Evolutionary conservation across 2,113 vertebrate genomes (phyloP), one percentile per base, ranked within the genome.

Genomic region (Coregonus clupeaformis): DNA sequence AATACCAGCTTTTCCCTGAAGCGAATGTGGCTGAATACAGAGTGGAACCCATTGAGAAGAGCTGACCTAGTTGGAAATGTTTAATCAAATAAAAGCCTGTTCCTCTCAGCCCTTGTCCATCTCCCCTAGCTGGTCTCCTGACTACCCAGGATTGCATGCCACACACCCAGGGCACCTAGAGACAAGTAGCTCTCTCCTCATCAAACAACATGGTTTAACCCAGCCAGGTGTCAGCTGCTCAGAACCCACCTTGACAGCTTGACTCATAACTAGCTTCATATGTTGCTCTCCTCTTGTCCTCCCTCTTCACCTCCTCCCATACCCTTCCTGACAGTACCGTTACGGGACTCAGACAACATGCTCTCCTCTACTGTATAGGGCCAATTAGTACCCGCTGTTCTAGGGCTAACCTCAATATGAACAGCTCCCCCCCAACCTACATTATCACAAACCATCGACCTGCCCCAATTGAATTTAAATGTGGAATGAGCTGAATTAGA

Each of bases 251-350:
- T 75, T 78, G 82, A 78, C 82, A 76, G 80, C 36, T 80, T 73
- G 66, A 60, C 47, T 70, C 62, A 77, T 83, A 80, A 83, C 75
- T 68, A 57, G 20, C 52, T 72, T 80, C 71, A 71, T 83, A 77
- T 83, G 72, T 80, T 74, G 25, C 77, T 67, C 30, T 62, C 45
- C 47, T 18, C 59, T 18, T 55, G 29, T 29, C 1, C 45, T 63
- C 75, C 70, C 72, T 11, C 36, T 42, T 9, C 9, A 42, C 36
- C 36, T 42, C 36, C 36, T 42, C 7, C 36, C 36, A 42, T 12
- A 42, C 9, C 9, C 36, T 42, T 42, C 36, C 36, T 42, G 27
- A 52, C 52, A 71, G 75, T 72, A 67, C 74, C 52, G 30, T 77
- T 75, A 71, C 59, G 75, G 72, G 72, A 20, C 57, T 80, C 72